Evolutionary conservation across 2,113 vertebrate species (phyloP).

Genomic region (Cebidichthys violaceus): DNA sequence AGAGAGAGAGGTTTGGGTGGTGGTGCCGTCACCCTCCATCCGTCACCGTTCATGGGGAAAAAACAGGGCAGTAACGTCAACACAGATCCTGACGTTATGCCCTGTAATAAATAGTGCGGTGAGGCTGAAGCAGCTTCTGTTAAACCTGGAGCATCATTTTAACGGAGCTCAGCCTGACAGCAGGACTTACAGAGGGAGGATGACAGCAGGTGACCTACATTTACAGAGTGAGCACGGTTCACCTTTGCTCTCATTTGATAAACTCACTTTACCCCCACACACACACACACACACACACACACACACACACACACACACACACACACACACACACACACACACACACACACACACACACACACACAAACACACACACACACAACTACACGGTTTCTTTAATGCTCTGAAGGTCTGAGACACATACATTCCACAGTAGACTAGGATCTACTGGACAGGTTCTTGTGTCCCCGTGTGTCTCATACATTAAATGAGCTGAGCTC

Average conservation of each 20-base stretch:
- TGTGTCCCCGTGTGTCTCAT: too few relatives aligned
- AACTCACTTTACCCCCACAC: neutral
- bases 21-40: slow-evolving; percentile 20
- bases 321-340: too few relatives aligned
- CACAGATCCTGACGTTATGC: slow-evolving; percentile 4
- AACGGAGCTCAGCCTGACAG: neutral
- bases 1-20: slow-evolving; percentile 3
- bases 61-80: neutral
- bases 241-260: neutral
- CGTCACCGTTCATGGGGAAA: slow-evolving; percentile 6
- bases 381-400: too few relatives aligned
- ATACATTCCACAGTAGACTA: too few relatives aligned
- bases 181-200: slow-evolving; percentile 22
- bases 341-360: neutral
- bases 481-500: neutral
- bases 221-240: slow-evolving; percentile 1
- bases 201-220: slow-evolving; percentile 62
- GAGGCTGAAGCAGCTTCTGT: neutral
- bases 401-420: too few relatives aligned
- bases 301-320: neutral
- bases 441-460: too few relatives aligned
- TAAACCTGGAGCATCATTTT: neutral
- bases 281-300: too few relatives aligned
- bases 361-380: too few relatives aligned
- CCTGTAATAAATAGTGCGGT: slow-evolving; percentile 12